A percentile compares a stretch with the other conserved stretches of the same genome.
Conservation (phyloP, 2,113 vertebrate genomes). For the Alosa alosa region DNA sequence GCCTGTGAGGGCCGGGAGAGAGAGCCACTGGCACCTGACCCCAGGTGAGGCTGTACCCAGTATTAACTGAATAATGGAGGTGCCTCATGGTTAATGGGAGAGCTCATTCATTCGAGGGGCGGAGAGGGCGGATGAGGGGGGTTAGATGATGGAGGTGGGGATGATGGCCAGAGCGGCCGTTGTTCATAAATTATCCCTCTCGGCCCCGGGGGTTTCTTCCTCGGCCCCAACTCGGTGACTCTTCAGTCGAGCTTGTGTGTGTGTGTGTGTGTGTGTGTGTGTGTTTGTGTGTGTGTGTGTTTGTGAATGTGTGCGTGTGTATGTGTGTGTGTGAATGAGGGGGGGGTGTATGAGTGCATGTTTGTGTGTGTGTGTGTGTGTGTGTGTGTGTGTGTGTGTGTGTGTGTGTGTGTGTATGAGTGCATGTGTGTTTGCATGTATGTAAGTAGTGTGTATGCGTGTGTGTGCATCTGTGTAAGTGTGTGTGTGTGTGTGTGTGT, state of each 20-base stretch:
- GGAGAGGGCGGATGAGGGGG: background rate
- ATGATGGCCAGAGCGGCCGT: background rate
- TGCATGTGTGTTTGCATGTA: background rate
- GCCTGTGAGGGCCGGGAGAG: background rate
- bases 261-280: background rate
- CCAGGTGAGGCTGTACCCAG: background rate
- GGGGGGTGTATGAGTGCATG: background rate
- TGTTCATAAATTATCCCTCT: background rate
- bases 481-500: conserved; percentile 8
- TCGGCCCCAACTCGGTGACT: background rate
- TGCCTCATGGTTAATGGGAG: conserved; percentile 9
- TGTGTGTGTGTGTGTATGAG: background rate
- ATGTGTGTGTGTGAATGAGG: background rate
- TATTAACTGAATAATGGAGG: conserved; percentile 10
- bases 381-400: background rate
- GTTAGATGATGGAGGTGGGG: background rate
- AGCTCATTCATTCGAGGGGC: conserved; percentile 6
- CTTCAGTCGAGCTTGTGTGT: background rate
- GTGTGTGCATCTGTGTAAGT: background rate
- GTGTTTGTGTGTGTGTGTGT: background rate
- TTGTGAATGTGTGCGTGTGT: background rate
- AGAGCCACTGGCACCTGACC: background rate
- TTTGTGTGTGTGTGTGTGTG: background rate
- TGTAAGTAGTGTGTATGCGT: background rate
- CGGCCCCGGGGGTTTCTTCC: background rate